Evolutionary conservation across 2,113 vertebrate genomes (phyloP).

Genomic region (Cyanoderma ruficeps): DNA sequence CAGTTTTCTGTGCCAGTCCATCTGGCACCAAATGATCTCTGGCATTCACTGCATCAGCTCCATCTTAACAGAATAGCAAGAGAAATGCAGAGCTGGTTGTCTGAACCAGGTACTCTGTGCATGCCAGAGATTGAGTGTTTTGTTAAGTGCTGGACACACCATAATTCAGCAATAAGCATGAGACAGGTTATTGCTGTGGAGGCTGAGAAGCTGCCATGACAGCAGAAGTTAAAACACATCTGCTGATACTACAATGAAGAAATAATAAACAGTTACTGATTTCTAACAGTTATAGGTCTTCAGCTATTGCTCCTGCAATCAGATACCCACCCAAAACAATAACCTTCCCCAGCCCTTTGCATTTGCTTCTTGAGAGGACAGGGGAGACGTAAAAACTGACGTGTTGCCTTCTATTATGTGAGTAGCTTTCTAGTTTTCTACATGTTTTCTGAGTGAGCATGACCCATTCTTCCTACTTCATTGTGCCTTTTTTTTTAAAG

Average conservation of each 20-base stretch:
- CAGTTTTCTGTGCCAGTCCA: not conserved
- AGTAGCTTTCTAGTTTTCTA: not conserved
- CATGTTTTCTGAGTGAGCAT: not conserved
- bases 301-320: not conserved
- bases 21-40: not conserved
- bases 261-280: not conserved
- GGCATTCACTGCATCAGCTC: not conserved
- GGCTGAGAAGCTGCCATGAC: not conserved
- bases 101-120: not conserved
- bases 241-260: too few relatives aligned
- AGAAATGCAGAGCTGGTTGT: not conserved
- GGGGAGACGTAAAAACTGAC: not conserved
- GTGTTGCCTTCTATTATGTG: not conserved
- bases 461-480: not conserved
- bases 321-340: not conserved
- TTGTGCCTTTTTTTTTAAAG: not conserved
- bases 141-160: not conserved
- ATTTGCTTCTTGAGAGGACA: not conserved
- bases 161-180: not conserved
- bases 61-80: accelerated
- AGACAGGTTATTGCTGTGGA: not conserved
- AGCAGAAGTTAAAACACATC: not conserved
- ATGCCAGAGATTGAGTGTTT: not conserved
- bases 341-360: not conserved
- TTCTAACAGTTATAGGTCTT: not conserved